Evolutionary conservation across 2,888 invertebrate species (phyloP).

Genomic region (Coenonympha arcania): DNA sequence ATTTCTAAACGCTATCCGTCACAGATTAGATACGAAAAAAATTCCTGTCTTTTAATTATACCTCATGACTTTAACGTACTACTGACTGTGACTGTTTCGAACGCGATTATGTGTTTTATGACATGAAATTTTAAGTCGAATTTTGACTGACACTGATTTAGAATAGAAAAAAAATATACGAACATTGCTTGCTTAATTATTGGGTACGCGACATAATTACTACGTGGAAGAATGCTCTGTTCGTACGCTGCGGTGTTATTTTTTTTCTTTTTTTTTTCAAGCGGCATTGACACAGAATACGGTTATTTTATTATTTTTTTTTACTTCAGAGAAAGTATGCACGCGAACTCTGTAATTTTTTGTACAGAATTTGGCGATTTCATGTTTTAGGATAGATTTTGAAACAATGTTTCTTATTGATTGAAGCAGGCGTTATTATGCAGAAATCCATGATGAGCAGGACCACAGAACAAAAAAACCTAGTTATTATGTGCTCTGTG

Average conservation of each 20-base stretch:
- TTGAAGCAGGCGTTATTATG: no score
- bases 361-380: no score
- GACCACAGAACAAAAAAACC: no score
- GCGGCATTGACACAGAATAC: slow-evolving; percentile 24
- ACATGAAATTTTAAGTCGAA: slow-evolving; percentile 31
- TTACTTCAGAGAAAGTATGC: slow-evolving; percentile 14
- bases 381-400: no score
- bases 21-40: slow-evolving; percentile 30
- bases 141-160: slow-evolving; percentile 32
- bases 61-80: slow-evolving; percentile 37
- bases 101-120: slow-evolving; percentile 33
- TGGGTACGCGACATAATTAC: slow-evolving; percentile 56
- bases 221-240: slow-evolving; percentile 28
- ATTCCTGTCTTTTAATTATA: slow-evolving; percentile 34
- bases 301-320: slow-evolving; percentile 27
- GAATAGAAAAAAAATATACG: slow-evolving; percentile 43
- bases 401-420: no score
- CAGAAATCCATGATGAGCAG: no score
- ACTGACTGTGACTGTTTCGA: slow-evolving; percentile 22
- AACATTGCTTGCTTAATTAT: slow-evolving; percentile 46
- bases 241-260: slow-evolving; percentile 34
- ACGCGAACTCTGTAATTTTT: no score
- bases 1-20: slow-evolving; percentile 26
- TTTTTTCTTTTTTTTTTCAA: slow-evolving; percentile 39
- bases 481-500: no score